These are phyloP conservation scores for Drosophila quadrilineata DNA, from an alignment of 1,140 invertebrate species.

Conservation along the genomic window DNA sequence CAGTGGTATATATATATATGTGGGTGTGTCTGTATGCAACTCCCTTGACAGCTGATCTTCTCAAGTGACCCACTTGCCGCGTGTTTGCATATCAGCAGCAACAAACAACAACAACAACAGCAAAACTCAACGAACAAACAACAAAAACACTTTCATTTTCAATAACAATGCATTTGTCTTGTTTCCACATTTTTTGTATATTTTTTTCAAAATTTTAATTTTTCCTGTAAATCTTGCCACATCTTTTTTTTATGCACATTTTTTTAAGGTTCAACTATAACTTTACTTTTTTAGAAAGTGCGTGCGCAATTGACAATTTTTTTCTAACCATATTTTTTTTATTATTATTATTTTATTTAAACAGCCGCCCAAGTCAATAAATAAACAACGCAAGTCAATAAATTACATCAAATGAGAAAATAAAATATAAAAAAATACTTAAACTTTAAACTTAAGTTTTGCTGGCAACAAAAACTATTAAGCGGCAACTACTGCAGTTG, in stretches of 20 bases:
- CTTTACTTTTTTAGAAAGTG: slow-evolving; percentile 68
- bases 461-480: slow-evolving; percentile 13
- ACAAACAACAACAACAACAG: slow-evolving; percentile 1
- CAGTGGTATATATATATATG: background rate
- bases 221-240: slow-evolving; percentile 11
- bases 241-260: background rate
- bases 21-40: slow-evolving; percentile 3
- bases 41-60: slow-evolving; percentile 71
- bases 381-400: slow-evolving; percentile 71
- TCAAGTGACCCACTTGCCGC: slow-evolving; percentile 73
- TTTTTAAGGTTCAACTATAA: background rate
- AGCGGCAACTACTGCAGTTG: slow-evolving; percentile 15
- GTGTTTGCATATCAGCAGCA: slow-evolving; percentile 46
- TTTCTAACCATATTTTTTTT: background rate
- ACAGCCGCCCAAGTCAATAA: slow-evolving; percentile 67
- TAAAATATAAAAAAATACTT: slow-evolving; percentile 21
- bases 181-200: slow-evolving; percentile 34
- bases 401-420: slow-evolving; percentile 68
- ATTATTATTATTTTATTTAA: slow-evolving; percentile 32
- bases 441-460: slow-evolving; percentile 42
- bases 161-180: slow-evolving; percentile 65
- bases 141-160: slow-evolving; percentile 68
- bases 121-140: too few species aligned
- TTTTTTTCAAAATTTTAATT: slow-evolving; percentile 1
- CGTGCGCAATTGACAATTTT: slow-evolving; percentile 64